Base-by-base conservation (phyloP, 2,888 invertebrate genomes). In the Melolontha melolontha region DNA sequence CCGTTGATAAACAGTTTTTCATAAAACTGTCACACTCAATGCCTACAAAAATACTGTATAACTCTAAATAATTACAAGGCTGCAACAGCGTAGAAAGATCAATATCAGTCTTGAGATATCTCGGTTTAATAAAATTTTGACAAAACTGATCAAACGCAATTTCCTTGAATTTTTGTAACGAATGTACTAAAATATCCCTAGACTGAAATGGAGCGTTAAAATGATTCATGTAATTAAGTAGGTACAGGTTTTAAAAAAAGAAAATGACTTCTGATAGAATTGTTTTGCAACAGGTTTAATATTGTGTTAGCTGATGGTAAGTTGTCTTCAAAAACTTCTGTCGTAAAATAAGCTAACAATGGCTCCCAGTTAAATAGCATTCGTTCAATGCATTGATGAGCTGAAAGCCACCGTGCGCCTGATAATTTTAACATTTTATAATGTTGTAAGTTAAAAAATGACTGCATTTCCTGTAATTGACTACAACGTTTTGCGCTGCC, bases 391-490 rank as follows among this genome's bases (percentile, higher is more conserved):
- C 12, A 49, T 11, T 11, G 16, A 49, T 49, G 49, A 17, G 16
- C 22, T 14, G 49, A 49, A 17, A 49, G 22, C 49, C 49, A 49
- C 49, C 49, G 11, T 27, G 54, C 27, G 11, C 22, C 22, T 34
- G 54, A 22, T 12, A 27, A 54, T 54, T 54, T 54, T 29, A 54
- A 54, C 22, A 54, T 54, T 22, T 5, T 54, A 29, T 54, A 54
- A 29, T 54, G 54, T 11, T 54, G 54, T 22, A 29, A 27, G n/a
- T 54, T 27, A 14, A 54, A 54, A 14, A 12, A 54, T 34, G 29
- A 27, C 29, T 54, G 54, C 5, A 54, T 54, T 54, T 54, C 54
- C 54, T 54, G 22, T 11, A 54, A 7, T 14, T 54, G 54, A 14
- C 34, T 34, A 29, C 54, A 27, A n/a, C 54, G 14, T 54, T 54